A percentile compares a stretch with the other conserved stretches of the same genome.
These are phyloP conservation scores for Thinocorus orbignyianus DNA, from an alignment of 2,113 vertebrate species.

Conservation along the genomic window DNA sequence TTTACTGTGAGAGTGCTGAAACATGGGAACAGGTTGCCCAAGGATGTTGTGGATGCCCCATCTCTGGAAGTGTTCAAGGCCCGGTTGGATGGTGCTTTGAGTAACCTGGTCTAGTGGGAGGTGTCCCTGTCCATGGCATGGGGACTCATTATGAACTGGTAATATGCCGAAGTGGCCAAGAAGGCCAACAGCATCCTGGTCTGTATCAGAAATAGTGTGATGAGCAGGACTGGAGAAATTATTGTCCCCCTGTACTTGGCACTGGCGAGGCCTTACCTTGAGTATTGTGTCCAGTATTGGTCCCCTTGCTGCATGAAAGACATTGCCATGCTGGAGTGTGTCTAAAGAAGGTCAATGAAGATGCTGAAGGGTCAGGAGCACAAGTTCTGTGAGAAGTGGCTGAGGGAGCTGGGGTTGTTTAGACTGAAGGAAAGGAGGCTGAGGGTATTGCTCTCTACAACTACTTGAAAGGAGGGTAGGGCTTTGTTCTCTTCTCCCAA, in stretches of 20 bases:
- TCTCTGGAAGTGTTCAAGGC: too few relatives aligned
- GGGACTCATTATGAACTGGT: too few relatives aligned
- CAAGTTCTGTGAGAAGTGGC: not conserved
- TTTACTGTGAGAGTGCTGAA: too few relatives aligned
- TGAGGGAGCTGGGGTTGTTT: not conserved
- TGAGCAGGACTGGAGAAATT: not conserved
- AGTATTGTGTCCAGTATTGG: too few relatives aligned
- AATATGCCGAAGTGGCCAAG: not conserved
- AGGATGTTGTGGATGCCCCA: too few relatives aligned
- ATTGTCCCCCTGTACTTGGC: fast-evolving
- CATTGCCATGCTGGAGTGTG: not conserved
- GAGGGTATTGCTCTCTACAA: not conserved
- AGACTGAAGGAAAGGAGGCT: not conserved
- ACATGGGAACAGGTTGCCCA: too few relatives aligned
- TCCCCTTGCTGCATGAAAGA: not conserved
- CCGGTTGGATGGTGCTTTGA: too few relatives aligned
- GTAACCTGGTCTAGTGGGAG: too few relatives aligned
- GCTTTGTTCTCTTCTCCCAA: not conserved
- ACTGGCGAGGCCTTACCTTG: fast-evolving
- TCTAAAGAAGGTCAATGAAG: not conserved
- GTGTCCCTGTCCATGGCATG: too few relatives aligned
- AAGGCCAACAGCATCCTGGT: not conserved
- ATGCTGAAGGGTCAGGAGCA: not conserved
- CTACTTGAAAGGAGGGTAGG: not conserved
- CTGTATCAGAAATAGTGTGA: not conserved